Evolutionary conservation across 1,140 invertebrate species (phyloP).

Genomic region (Thaumetopoea pityocampa): DNA sequence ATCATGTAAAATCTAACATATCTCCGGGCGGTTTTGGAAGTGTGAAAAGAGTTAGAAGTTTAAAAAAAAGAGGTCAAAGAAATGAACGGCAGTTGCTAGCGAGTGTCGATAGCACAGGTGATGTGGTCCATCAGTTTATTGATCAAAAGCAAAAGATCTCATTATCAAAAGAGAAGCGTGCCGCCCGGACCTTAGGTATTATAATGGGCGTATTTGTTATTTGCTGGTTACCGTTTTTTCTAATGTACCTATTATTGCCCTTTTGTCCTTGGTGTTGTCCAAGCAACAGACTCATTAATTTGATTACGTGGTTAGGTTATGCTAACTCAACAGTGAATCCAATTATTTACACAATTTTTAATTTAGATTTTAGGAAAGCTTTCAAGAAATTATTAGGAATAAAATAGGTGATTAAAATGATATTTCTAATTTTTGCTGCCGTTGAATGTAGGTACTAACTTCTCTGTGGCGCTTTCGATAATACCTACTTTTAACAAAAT

Average conservation of each 20-base stretch:
- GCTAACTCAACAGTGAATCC: conserved; percentile 96
- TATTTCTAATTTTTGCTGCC: background rate
- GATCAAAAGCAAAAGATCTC: conserved; percentile 94
- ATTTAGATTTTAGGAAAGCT: conserved; percentile 93
- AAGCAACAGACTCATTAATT: conserved; percentile 84
- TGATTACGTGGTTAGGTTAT: conserved; percentile 97
- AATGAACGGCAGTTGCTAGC: conserved; percentile 23
- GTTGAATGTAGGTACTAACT: background rate
- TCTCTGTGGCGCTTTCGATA: too few relatives aligned
- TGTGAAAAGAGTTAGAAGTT: conserved; percentile 15
- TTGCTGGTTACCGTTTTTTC: conserved; percentile 96
- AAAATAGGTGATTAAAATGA: background rate
- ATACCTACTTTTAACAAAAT: too few relatives aligned
- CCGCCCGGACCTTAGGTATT: conserved; percentile 91
- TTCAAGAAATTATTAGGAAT: conserved; percentile 81
- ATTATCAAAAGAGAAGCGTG: conserved; percentile 90
- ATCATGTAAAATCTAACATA: conserved; percentile 7
- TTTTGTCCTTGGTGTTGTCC: conserved; percentile 87
- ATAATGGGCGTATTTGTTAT: conserved; percentile 95
- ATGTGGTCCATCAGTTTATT: conserved; percentile 88
- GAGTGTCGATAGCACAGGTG: conserved; percentile 51
- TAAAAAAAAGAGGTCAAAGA: conserved; percentile 22
- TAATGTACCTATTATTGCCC: conserved; percentile 92
- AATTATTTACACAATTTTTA: conserved; percentile 96
- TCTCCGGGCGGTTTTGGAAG: conserved; percentile 8